A percentile compares a stretch with the other conserved stretches of the same genome.
Conservation (phyloP, 2,113 vertebrate species). For the Esox niger region DNA sequence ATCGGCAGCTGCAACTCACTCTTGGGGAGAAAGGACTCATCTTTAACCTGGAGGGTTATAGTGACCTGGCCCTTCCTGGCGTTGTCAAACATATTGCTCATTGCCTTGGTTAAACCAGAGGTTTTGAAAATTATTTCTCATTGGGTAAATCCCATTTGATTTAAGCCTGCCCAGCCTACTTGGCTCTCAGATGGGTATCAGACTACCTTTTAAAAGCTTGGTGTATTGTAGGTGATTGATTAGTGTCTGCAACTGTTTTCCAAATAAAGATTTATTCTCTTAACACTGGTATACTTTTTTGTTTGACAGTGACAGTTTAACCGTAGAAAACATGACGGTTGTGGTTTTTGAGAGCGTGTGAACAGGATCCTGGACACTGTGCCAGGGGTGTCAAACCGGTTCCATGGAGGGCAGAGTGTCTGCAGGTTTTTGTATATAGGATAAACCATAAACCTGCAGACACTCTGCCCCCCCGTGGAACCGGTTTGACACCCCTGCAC, state of each 20-base stretch:
- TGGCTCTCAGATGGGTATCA: too few relatives aligned
- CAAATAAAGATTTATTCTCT: not conserved
- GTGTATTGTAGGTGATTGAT: not conserved
- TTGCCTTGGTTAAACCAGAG: constrained; percentile 29
- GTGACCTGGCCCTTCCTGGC: constrained; percentile 12
- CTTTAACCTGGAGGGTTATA: constrained; percentile 27
- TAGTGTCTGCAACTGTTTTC: not conserved
- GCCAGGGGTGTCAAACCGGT: too few relatives aligned
- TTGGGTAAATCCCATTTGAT: too few relatives aligned
- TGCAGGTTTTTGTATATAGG: too few relatives aligned
- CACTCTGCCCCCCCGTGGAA: too few relatives aligned
- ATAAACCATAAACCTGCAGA: too few relatives aligned
- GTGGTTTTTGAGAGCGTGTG: too few relatives aligned
- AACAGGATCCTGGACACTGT: too few relatives aligned
- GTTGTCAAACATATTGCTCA: constrained; percentile 33
- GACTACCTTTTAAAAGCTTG: not conserved
- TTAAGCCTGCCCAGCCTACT: too few relatives aligned
- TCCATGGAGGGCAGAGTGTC: too few relatives aligned
- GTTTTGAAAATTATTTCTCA: not conserved
- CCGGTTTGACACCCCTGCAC: too few relatives aligned
- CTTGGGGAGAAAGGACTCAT: constrained; percentile 26
- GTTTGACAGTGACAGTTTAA: not conserved
- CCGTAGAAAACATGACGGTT: not conserved
- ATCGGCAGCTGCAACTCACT: constrained; percentile 17
- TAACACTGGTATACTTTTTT: not conserved